Conservation (phyloP, 2,888 invertebrate genomes). For the Acronicta psi region DNA sequence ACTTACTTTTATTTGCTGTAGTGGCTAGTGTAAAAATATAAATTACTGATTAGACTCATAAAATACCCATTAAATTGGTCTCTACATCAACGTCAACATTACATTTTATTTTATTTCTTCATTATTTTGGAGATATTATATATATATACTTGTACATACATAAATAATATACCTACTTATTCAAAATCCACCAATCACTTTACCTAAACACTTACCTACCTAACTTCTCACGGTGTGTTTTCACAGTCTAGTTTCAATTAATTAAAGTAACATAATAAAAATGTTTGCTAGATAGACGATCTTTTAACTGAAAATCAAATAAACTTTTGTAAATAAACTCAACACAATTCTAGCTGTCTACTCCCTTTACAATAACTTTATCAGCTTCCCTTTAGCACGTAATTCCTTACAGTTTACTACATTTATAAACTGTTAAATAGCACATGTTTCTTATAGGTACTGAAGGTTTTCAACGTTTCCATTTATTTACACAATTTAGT, state of each 20-base stretch:
- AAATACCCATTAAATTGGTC: constrained; percentile 14
- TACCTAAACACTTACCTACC: constrained; percentile 8
- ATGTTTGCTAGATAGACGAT: constrained; percentile 1
- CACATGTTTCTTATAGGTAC: constrained; percentile 5
- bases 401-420: neutral
- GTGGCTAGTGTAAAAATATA: constrained; percentile 53
- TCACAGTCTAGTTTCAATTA: constrained; percentile 12
- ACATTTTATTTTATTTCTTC: constrained; percentile 8
- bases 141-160: constrained; percentile 28
- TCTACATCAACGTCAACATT: constrained; percentile 21
- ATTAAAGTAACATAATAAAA: constrained; percentile 15
- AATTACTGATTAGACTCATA: constrained; percentile 34
- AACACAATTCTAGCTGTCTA: constrained; percentile 19
- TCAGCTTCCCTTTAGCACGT: constrained; percentile 5
- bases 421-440: neutral
- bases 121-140: constrained; percentile 7
- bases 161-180: constrained; percentile 26
- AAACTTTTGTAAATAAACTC: constrained; percentile 9
- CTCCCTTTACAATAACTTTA: constrained; percentile 19
- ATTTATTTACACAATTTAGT: constrained; percentile 29
- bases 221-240: constrained; percentile 21
- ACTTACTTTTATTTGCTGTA: constrained; percentile 56
- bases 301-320: neutral
- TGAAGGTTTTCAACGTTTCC: constrained; percentile 7
- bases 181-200: constrained; percentile 28